Evolutionary conservation across 2,797 vertebrate species (phyloP).

Genomic region (Melanogrammus aeglefinus): DNA sequence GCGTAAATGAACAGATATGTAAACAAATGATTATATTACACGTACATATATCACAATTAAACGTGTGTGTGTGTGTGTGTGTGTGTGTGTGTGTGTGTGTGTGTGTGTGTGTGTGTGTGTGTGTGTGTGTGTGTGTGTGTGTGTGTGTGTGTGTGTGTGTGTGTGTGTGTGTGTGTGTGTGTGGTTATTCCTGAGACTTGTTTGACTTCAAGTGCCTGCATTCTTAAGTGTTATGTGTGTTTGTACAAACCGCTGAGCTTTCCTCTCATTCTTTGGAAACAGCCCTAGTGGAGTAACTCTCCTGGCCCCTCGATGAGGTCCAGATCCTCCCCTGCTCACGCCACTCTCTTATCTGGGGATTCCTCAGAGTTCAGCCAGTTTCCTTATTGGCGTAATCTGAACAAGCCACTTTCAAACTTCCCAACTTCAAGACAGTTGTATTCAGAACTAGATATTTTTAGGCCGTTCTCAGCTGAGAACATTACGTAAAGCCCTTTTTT

Average conservation of each 20-base stretch:
- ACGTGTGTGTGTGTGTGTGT: too few species aligned
- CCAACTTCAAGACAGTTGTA: too few species aligned
- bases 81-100: neutral
- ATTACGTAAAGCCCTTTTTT: too few species aligned
- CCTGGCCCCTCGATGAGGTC: constrained; percentile 10
- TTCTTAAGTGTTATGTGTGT: constrained; percentile 13
- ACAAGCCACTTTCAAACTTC: too few species aligned
- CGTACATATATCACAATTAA: too few species aligned
- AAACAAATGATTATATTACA: too few species aligned
- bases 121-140: too few species aligned
- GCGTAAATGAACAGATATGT: too few species aligned
- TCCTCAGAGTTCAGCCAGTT: constrained; percentile 31
- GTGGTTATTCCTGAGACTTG: neutral
- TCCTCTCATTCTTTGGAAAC: constrained; percentile 27
- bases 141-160: too few species aligned
- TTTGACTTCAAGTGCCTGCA: neutral
- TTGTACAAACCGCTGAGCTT: constrained; percentile 31
- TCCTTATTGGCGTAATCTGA: constrained; percentile 23
- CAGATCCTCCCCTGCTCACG: constrained; percentile 15
- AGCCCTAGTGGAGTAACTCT: constrained; percentile 30
- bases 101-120: neutral
- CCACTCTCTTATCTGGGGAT: constrained; percentile 8
- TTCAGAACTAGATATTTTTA: too few species aligned
- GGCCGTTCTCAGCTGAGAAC: too few species aligned
- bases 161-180: neutral